Percentiles rank a stretch among this genome's conserved stretches.
These are phyloP conservation scores for Sebastes miniatus DNA, from an alignment of 2,797 vertebrate species.

Conservation along the genomic window DNA sequence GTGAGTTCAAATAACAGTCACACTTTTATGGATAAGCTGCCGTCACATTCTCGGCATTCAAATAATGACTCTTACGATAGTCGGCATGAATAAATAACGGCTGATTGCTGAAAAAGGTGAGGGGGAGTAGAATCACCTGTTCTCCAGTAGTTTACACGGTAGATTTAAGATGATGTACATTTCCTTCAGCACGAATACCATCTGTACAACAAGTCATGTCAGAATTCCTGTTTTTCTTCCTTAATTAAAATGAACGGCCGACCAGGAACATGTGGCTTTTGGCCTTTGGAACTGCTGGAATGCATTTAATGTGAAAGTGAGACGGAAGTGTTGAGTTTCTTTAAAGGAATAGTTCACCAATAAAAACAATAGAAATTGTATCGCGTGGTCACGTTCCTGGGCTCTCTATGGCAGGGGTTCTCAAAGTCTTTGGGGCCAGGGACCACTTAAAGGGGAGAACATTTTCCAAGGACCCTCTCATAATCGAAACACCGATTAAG, in stretches of 20 bases:
- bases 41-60: neutral
- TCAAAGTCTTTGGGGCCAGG: too few relatives aligned
- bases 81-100: neutral
- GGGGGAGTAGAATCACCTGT: neutral
- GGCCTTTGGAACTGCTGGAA: neutral
- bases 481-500: too few relatives aligned
- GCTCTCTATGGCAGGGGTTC: neutral
- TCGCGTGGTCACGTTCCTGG: neutral
- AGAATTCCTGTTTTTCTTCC: neutral
- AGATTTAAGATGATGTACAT: neutral
- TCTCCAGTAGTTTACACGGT: neutral
- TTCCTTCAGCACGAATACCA: neutral
- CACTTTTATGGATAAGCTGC: neutral
- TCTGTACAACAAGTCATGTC: neutral
- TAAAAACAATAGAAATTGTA: neutral
- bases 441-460: too few relatives aligned
- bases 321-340: neutral
- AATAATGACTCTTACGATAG: neutral
- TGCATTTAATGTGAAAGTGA: neutral
- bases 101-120: neutral
- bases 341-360: neutral
- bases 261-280: neutral
- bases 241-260: neutral
- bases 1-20: constrained; percentile 71
- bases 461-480: too few relatives aligned